Conservation (phyloP, 2,888 invertebrate genomes). For the Cantharis rustica region DNA sequence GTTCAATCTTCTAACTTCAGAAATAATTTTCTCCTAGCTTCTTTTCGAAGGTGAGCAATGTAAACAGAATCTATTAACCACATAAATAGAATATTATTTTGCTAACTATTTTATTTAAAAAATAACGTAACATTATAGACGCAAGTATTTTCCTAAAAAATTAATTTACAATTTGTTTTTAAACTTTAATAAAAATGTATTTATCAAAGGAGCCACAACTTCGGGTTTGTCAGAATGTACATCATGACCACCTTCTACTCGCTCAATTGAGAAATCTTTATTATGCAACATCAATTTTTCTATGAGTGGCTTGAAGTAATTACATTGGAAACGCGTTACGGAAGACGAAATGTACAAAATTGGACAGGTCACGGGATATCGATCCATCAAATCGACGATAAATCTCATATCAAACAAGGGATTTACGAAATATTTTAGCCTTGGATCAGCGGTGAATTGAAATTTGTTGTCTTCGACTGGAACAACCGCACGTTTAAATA, state of each 20-base stretch:
- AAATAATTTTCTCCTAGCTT: no score
- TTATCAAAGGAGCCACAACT: conserved; percentile 51
- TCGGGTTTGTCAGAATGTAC: conserved; percentile 66
- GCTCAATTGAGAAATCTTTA: conserved; percentile 41
- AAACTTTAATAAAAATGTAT: conserved; percentile 41
- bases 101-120: no score
- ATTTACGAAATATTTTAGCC: conserved; percentile 53
- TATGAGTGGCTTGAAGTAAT: conserved; percentile 35
- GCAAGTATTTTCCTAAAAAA: background rate
- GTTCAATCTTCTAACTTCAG: no score
- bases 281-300: conserved; percentile 39
- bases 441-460: conserved; percentile 62
- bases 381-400: conserved; percentile 47
- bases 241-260: conserved; percentile 64
- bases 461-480: conserved; percentile 55
- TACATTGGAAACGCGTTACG: conserved; percentile 33
- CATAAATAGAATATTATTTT: no score
- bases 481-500: conserved; percentile 58
- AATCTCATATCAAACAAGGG: conserved; percentile 52
- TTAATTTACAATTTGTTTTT: conserved; percentile 41
- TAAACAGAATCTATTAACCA: no score
- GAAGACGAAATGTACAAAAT: conserved; percentile 46
- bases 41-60: no score
- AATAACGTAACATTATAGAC: no score
- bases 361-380: conserved; percentile 49